Base-by-base conservation (phyloP, 2,797 vertebrate species). In the Knipowitschia caucasica region DNA sequence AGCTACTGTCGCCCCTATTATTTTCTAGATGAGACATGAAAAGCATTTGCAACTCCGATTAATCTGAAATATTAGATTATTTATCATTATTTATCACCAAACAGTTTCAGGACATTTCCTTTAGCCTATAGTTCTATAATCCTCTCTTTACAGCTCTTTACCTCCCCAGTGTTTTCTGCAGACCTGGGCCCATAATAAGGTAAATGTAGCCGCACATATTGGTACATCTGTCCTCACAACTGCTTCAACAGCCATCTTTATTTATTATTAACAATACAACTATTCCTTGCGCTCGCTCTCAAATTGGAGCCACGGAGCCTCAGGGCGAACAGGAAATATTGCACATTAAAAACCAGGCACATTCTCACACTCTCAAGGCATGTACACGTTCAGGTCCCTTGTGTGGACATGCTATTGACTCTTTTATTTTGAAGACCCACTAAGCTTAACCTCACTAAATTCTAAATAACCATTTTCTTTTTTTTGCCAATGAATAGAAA, bases 301-400 rank as follows among this genome's bases (percentile, higher is more conserved):
- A 29, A 18, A 61, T 42, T 53, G 55, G 53, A 69, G 40, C 45
- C 63, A 53, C 20, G 64, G 36, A 42, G 34, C 82, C 46, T 14
- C 29, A 62, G 70, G 83, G 73, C 59, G 71, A 77, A 72, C 50
- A 18, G 23, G 55, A 59, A 39, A 62, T 71, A 69, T 54, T 65
- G 52, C 64, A 57, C 65, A 47, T 65, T 67, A 45, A 71, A 70
- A 59, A 31, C 35, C 57, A 54, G 45, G 50, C 40, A 63, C 45
- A 36, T 14, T 44, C 27, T 53, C 34, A 35, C 34, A n/a, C 34
- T n/a, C 34, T 14, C 7, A n/a, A n/a, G n/a, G n/a, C n/a, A n/a
- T n/a, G n/a, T n/a, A n/a, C n/a, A 27, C n/a, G 26, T 2, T 24
- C 2, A 24, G 7, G 21, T n/a, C 24, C 5, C 18, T 21, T 42